phyloP scores from a whole-genome alignment of 2,113 vertebrate genomes.

The Tyrannus savana region DNA sequence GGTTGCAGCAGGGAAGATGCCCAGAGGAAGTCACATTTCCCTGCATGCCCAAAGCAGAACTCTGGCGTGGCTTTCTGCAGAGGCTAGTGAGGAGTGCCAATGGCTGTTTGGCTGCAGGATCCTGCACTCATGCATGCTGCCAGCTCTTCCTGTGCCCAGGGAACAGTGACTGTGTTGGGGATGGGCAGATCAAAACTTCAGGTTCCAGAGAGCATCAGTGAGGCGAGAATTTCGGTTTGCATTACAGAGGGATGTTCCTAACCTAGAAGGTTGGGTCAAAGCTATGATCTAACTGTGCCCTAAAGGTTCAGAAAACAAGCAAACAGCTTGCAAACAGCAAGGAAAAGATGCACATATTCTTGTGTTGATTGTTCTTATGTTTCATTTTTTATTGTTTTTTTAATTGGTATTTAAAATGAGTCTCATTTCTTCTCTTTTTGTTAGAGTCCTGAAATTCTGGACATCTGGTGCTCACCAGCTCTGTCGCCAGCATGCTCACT shows the following conservation, averaged over 20 bases:
- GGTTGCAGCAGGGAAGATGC: background rate
- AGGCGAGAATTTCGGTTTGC: background rate
- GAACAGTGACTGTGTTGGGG: background rate
- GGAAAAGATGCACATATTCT: background rate
- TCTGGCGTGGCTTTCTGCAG: background rate
- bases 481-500: background rate
- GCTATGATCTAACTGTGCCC: background rate
- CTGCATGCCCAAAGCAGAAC: background rate
- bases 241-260: background rate
- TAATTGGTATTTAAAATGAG: background rate
- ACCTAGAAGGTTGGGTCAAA: background rate
- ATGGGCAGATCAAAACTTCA: background rate
- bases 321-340: background rate
- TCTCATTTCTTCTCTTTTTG: background rate
- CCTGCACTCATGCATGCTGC: accelerated
- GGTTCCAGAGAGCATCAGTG: background rate
- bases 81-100: background rate
- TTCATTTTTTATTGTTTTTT: background rate
- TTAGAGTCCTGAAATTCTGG: background rate
- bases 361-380: too few species aligned
- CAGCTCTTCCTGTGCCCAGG: background rate
- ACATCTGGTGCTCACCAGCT: background rate
- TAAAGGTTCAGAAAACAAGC: background rate
- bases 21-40: background rate
- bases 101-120: background rate